Evolutionary conservation across 2,113 vertebrate genomes (phyloP).

Genomic region (Origma solitaria): DNA sequence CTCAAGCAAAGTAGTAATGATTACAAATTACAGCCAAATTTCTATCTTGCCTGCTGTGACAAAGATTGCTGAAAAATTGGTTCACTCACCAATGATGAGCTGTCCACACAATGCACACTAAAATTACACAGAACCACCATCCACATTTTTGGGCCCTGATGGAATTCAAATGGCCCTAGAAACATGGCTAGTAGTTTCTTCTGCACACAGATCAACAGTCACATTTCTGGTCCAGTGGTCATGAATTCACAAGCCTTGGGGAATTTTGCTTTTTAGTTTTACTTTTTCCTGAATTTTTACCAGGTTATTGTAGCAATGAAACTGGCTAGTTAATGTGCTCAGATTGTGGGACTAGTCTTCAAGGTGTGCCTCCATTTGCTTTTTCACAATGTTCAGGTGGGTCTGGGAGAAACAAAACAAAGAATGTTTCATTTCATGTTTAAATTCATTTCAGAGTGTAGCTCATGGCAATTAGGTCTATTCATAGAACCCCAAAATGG

Average conservation of each 20-base stretch:
- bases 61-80: conserved; percentile 65
- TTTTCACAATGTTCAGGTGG: not conserved
- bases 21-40: conserved; percentile 68
- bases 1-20: conserved; percentile 59
- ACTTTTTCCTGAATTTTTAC: not conserved
- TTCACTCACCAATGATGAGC: conserved; percentile 42
- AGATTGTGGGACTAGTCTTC: not conserved
- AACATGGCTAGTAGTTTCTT: not conserved
- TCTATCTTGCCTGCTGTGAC: conserved; percentile 58
- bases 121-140: conserved; percentile 42
- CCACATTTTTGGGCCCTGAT: conserved; percentile 43
- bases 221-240: not conserved
- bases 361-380: not conserved
- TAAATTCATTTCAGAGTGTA: not conserved
- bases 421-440: not conserved
- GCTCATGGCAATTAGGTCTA: not conserved
- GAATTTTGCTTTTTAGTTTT: not conserved
- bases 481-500: not conserved
- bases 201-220: not conserved
- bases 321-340: not conserved
- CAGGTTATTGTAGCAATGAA: not conserved
- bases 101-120: conserved; percentile 22
- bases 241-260: not conserved
- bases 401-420: not conserved
- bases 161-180: conserved; percentile 39